These are phyloP conservation scores for Eudyptes chrysolophus DNA, from an alignment of 2,113 vertebrate species.

Conservation along the genomic window DNA sequence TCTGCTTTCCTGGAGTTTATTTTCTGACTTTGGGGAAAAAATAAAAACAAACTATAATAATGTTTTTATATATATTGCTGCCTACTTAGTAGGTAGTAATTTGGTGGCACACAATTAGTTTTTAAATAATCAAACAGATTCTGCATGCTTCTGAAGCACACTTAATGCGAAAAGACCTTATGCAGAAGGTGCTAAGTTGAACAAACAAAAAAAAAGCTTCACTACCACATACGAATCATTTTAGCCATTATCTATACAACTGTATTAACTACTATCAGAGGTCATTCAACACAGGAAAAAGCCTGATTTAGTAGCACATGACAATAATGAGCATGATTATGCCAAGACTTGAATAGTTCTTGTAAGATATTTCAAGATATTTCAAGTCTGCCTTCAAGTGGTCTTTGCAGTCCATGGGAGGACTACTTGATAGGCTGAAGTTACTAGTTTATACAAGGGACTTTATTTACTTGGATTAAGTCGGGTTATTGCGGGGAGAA, in stretches of 20 bases:
- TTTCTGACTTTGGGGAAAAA: not conserved
- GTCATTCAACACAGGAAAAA: not conserved
- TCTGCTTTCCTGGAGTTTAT: not conserved
- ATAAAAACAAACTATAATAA: not conserved
- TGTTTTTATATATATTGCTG: not conserved
- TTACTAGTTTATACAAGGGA: not conserved
- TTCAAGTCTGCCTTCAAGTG: not conserved
- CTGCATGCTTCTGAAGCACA: not conserved
- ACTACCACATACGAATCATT: not conserved
- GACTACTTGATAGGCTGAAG: not conserved
- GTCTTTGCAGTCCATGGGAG: not conserved
- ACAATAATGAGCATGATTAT: not conserved
- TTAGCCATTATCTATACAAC: not conserved
- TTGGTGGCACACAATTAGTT: not conserved
- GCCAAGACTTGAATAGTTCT: not conserved
- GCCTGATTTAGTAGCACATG: not conserved
- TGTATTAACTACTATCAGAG: not conserved
- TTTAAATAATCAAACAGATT: not conserved
- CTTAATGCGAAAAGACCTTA: not conserved
- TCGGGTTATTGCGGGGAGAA: not conserved
- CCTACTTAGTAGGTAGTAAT: not conserved
- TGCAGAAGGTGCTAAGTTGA: not conserved
- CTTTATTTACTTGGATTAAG: not conserved
- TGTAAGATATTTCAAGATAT: not conserved
- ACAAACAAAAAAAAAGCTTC: not conserved